Evolutionary conservation across 2,113 vertebrate genomes (phyloP), one percentile per base, ranked within the genome.

Genomic region (Neopipo cinnamomea): DNA sequence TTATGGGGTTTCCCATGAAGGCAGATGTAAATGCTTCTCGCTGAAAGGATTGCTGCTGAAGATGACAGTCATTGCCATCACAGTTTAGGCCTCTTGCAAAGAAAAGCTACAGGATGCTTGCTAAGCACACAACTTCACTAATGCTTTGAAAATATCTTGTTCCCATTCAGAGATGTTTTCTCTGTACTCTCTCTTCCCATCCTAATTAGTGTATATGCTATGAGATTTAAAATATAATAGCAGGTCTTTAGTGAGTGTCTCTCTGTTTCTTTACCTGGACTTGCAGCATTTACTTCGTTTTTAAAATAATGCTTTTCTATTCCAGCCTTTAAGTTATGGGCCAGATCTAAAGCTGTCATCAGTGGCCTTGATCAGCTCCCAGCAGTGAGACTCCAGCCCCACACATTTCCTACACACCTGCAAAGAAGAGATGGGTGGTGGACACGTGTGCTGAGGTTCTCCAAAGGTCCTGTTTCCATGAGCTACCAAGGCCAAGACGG

Each of bases 351-450:
- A 73, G 28, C 56, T 85, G 22, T 41, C 18, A 9, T 37, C 19
- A 25, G 15, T 25, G 53, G 30, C 21, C 15, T 63, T 63, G 33
- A 55, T 41, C 41, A 61, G 33, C 20, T 76, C 49, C 33, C 31
- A 62, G 27, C 12, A 67, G n/a, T 5, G 6, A 84, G 49, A 78
- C 1, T 11, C 5, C 37, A 63, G 62, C 3, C 8, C n/a, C 1
- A 1, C 3, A 24, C 33, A 47, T 31, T 79, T 28, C 5, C 0
- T 0, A 14, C 3, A 14, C 31, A n/a, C 9, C 27, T 71, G 59
- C 39, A 86, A 30, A 0, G 7, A 78, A n/a, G 17, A 37, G 21
- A 2, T 68, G 61, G 35, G 16, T 53, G n/a, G 59, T 47, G 30
- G 33, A 21, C 12, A 8, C 10, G 12, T 19, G 12, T 5, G 10